Conservation (phyloP, 2,797 vertebrate species). For the Anisognathus igniventris region DNA sequence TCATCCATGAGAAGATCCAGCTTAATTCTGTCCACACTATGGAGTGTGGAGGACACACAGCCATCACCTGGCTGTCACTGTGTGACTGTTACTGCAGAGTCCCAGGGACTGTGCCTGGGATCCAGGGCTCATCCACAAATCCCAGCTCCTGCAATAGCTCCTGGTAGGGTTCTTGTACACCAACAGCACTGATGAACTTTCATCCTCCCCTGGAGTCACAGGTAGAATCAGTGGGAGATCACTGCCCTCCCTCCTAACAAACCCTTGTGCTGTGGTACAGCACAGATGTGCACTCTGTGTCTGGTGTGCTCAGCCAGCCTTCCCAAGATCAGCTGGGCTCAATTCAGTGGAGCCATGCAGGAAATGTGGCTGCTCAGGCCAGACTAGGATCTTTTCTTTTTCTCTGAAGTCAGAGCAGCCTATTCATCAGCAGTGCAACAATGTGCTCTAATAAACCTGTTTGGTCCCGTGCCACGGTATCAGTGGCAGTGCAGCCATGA, state of each 20-base stretch:
- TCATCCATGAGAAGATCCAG: neutral
- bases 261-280: rapidly evolving
- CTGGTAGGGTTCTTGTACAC: neutral
- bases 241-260: neutral
- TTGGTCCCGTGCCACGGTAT: neutral
- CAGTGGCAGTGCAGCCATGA: neutral
- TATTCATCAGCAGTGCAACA: neutral
- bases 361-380: neutral
- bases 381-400: neutral
- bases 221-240: neutral
- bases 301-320: neutral
- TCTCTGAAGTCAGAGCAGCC: neutral
- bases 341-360: neutral
- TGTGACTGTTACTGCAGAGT: neutral
- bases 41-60: neutral
- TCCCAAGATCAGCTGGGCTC: neutral
- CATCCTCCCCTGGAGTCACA: neutral
- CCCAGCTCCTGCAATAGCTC: rapidly evolving
- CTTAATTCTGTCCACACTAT: rapidly evolving
- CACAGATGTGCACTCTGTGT: neutral
- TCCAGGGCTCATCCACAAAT: neutral
- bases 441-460: neutral
- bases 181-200: neutral
- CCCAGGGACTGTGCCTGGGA: neutral
- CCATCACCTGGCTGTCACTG: neutral